These are phyloP conservation scores for Ptilodon capucinus DNA, from an alignment of 2,888 invertebrate species.

Conservation along the genomic window DNA sequence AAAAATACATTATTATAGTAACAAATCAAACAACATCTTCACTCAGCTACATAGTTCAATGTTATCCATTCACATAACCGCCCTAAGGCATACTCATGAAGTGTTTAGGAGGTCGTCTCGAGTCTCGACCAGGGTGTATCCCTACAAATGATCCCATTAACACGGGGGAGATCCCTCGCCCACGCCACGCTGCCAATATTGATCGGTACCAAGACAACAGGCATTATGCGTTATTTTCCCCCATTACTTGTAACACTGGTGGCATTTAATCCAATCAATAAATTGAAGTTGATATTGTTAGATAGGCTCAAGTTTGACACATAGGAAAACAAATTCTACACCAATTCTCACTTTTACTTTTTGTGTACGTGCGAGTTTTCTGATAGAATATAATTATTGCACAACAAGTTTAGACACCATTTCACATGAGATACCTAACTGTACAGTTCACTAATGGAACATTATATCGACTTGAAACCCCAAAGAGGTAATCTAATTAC, in stretches of 20 bases:
- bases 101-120: slow-evolving; percentile 38
- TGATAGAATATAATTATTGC: not conserved
- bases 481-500: no score
- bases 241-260: slow-evolving; percentile 13
- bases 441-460: no score
- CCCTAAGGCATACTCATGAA: slow-evolving; percentile 18
- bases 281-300: not conserved
- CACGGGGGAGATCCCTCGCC: slow-evolving; percentile 58
- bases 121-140: slow-evolving; percentile 48
- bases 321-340: not conserved
- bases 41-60: not conserved
- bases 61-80: not conserved
- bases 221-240: slow-evolving; percentile 16
- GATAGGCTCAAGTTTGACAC: not conserved
- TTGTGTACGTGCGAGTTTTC: not conserved
- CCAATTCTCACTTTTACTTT: not conserved
- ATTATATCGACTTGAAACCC: no score
- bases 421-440: not conserved
- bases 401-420: not conserved
- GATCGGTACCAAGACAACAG: slow-evolving; percentile 41
- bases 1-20: not conserved
- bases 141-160: slow-evolving; percentile 63
- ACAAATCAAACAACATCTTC: not conserved
- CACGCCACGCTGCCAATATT: slow-evolving; percentile 51
- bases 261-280: slow-evolving; percentile 1